Percentiles rank a stretch among this genome's conserved stretches.
These are phyloP conservation scores for Laterallus jamaicensis DNA, from an alignment of 2,113 vertebrate genomes.

Conservation along the genomic window DNA sequence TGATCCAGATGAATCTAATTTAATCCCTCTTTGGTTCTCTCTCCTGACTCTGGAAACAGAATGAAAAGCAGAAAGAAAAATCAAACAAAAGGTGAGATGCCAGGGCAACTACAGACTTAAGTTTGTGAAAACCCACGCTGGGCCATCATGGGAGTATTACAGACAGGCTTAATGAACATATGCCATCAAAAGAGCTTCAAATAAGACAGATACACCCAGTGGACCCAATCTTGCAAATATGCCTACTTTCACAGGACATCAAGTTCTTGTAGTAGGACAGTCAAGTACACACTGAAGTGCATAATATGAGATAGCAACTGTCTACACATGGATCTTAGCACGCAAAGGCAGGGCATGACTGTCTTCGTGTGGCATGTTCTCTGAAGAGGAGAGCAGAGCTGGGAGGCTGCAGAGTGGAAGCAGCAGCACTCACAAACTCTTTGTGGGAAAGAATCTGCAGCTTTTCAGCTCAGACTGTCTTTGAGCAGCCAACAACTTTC, in stretches of 20 bases:
- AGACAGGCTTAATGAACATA: background rate
- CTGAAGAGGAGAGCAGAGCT: background rate
- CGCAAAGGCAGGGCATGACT: background rate
- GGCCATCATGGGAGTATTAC: background rate
- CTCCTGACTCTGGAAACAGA: background rate
- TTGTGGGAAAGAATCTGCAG: background rate
- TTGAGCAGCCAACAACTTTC: background rate
- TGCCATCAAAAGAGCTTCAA: background rate
- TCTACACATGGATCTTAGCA: background rate
- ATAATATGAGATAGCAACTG: background rate
- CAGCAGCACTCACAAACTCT: background rate
- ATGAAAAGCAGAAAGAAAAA: constrained; percentile 15
- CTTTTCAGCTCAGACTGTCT: background rate
- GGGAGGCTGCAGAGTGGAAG: background rate
- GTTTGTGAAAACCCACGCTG: fast-evolving
- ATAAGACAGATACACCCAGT: background rate
- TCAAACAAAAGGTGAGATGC: constrained; percentile 12
- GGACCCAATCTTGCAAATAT: background rate
- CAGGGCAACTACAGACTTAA: background rate
- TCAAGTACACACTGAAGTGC: background rate
- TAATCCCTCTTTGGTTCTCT: constrained; percentile 8
- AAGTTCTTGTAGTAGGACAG: background rate
- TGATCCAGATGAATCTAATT: constrained; percentile 18
- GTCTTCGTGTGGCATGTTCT: background rate
- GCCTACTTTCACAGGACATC: background rate